These are phyloP conservation scores for Norana najaformis DNA, from an alignment of 2,888 invertebrate species.

Conservation along the genomic window DNA sequence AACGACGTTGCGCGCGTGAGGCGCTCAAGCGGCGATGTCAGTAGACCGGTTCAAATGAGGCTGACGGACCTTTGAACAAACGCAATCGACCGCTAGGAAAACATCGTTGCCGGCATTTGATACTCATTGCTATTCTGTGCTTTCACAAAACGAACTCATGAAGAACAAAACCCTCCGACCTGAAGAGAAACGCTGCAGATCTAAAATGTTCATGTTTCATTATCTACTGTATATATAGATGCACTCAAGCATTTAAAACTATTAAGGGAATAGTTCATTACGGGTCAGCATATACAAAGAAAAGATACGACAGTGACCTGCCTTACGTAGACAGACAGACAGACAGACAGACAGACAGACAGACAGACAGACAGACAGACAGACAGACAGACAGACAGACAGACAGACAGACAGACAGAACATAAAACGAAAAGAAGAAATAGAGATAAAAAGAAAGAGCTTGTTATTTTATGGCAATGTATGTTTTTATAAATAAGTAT, in stretches of 20 bases:
- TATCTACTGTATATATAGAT: too few species aligned
- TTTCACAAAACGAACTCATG: neutral
- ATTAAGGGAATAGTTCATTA: neutral
- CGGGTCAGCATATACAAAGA: neutral
- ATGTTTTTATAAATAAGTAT: too few species aligned
- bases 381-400: conserved; percentile 18
- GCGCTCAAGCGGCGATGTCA: neutral
- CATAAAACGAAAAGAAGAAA: neutral
- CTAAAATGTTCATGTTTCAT: neutral
- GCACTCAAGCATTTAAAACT: neutral
- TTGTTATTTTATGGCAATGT: too few species aligned
- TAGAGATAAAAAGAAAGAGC: too few species aligned
- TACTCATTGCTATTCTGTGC: neutral
- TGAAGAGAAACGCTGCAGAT: neutral
- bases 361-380: neutral
- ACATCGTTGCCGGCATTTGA: neutral
- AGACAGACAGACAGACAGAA: neutral
- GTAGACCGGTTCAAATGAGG: neutral
- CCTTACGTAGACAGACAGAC: neutral
- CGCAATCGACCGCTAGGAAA: neutral
- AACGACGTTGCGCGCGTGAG: neutral
- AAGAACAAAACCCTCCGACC: neutral
- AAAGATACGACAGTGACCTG: neutral
- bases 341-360: neutral
- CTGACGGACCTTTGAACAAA: neutral